phyloP scores from a whole-genome alignment of 1,140 invertebrate species.

The Oedothorax gibbosus region DNA sequence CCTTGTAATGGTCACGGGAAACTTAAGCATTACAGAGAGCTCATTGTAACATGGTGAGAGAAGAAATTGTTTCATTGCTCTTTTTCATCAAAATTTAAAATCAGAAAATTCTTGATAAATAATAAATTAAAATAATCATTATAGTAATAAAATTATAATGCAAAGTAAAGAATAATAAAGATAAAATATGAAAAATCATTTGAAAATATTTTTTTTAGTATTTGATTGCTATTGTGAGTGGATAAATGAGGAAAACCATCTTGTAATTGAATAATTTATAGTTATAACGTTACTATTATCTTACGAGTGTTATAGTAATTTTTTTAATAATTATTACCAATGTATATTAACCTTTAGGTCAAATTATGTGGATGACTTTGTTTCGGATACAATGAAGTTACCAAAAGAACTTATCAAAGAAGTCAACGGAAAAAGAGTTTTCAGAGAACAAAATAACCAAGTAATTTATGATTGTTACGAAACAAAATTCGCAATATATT shows the following conservation, averaged over 20 bases:
- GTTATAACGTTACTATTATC: not conserved
- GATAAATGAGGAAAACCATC: not conserved
- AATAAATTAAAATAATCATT: not conserved
- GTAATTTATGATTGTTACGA: constrained; percentile 56
- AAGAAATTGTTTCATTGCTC: not conserved
- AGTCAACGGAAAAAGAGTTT: constrained; percentile 71
- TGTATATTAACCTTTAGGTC: constrained; percentile 15
- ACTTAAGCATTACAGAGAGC: not conserved
- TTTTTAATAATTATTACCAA: not conserved
- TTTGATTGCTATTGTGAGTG: not conserved
- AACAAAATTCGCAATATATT: not conserved
- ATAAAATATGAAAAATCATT: not conserved
- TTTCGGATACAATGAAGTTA: constrained; percentile 69
- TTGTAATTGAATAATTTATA: not conserved
- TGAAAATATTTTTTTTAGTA: not conserved
- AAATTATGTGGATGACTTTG: constrained; percentile 65
- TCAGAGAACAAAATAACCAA: constrained; percentile 70
- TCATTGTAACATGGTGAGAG: constrained; percentile 19
- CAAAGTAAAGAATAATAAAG: not conserved
- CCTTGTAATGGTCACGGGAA: not conserved
- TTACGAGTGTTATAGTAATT: not conserved
- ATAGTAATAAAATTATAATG: not conserved
- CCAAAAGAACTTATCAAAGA: constrained; percentile 71
- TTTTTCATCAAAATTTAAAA: not conserved
- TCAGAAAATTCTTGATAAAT: not conserved